Evolutionary conservation across 2,888 invertebrate genomes (phyloP).

Genomic region (Toxonevra muliebris): DNA sequence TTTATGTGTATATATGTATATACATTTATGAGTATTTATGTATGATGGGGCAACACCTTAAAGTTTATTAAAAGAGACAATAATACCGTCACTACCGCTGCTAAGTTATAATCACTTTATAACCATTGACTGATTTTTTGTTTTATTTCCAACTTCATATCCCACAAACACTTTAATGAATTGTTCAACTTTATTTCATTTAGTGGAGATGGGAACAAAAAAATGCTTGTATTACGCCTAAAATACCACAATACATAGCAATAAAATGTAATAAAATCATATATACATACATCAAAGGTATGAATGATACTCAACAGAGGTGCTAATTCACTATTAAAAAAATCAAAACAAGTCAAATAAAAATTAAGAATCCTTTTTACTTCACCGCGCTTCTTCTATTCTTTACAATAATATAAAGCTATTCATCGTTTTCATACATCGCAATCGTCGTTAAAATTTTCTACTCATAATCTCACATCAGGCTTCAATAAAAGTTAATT

Average conservation of each 20-base stretch:
- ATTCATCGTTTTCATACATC: slow-evolving; percentile 24
- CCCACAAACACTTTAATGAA: slow-evolving; percentile 22
- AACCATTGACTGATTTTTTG: slow-evolving; percentile 20
- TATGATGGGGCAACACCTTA: too few species aligned
- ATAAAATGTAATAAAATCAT: slow-evolving; percentile 6
- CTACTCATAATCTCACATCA: slow-evolving; percentile 52
- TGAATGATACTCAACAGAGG: slow-evolving; percentile 32
- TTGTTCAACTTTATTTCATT: slow-evolving; percentile 21
- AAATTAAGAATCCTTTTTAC: slow-evolving; percentile 40
- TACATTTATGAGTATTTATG: too few species aligned
- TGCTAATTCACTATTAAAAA: slow-evolving; percentile 47
- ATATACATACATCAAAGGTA: background rate
- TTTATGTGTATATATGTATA: too few species aligned
- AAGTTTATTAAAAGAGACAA: too few species aligned
- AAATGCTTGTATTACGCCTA: slow-evolving; percentile 10
- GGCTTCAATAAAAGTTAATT: slow-evolving; percentile 57
- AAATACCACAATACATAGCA: background rate
- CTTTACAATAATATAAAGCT: slow-evolving; percentile 19
- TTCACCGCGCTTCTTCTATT: slow-evolving; percentile 30
- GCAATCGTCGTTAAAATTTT: slow-evolving; percentile 38
- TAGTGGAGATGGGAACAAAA: slow-evolving; percentile 16
- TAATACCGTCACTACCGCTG: background rate
- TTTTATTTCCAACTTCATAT: background rate
- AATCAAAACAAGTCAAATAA: slow-evolving; percentile 36
- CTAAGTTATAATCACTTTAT: slow-evolving; percentile 34